Conservation (phyloP, 2,888 invertebrate genomes). For the Drosophila meridionalis region DNA sequence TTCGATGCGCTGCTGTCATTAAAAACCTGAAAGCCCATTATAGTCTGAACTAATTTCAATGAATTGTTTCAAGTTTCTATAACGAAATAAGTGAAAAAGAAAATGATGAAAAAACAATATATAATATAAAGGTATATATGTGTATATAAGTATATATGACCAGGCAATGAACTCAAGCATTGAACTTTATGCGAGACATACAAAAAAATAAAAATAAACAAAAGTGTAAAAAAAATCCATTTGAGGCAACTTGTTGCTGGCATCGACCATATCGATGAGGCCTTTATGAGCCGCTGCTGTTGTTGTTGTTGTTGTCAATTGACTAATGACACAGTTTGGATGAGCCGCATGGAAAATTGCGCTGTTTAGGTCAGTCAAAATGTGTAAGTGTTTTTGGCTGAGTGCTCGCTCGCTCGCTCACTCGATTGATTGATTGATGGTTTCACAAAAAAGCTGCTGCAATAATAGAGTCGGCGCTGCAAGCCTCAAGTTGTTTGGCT, state of each 20-base stretch:
- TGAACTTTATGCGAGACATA: conserved; percentile 51
- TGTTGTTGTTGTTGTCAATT: conserved; percentile 34
- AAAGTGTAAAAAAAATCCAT: conserved; percentile 41
- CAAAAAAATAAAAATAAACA: conserved; percentile 8
- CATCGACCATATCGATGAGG: conserved; percentile 29
- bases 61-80: conserved; percentile 28
- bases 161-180: conserved; percentile 65
- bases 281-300: conserved; percentile 9
- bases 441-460: conserved; percentile 24
- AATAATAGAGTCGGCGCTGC: conserved; percentile 5
- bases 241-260: conserved; percentile 74
- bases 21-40: conserved; percentile 25
- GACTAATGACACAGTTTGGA: conserved; percentile 62
- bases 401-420: conserved; percentile 34
- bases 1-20: conserved; percentile 1
- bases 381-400: conserved; percentile 34
- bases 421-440: conserved; percentile 32
- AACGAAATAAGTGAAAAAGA: conserved; percentile 6
- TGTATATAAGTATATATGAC: not conserved
- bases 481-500: conserved; percentile 3
- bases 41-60: conserved; percentile 40
- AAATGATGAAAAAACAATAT: conserved; percentile 22
- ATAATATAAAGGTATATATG: not conserved
- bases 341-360: conserved; percentile 34
- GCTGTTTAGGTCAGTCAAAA: conserved; percentile 40